These are phyloP conservation scores for Alauda arvensis DNA, from an alignment of 2,797 vertebrate species.

Conservation along the genomic window DNA sequence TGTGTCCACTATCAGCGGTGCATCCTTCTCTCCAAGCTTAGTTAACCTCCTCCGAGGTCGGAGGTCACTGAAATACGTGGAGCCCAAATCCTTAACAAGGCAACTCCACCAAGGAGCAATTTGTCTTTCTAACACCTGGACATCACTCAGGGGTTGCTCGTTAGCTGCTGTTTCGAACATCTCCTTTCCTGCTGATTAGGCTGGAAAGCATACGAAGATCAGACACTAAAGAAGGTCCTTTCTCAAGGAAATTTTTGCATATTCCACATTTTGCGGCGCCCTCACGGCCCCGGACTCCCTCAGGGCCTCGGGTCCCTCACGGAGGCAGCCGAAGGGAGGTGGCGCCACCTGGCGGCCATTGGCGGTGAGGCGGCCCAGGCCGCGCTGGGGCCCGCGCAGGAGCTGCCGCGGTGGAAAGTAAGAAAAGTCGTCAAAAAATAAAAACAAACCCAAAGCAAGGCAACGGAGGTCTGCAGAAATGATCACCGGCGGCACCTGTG, in stretches of 20 bases:
- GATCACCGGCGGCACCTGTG: background rate
- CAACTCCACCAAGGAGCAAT: background rate
- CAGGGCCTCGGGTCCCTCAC: background rate
- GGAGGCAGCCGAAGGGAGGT: background rate
- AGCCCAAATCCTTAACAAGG: background rate
- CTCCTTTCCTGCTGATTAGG: background rate
- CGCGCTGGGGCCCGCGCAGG: background rate
- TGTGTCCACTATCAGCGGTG: background rate
- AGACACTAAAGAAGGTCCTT: background rate
- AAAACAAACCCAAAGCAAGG: background rate
- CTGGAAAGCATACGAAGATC: background rate
- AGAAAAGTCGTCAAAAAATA: background rate
- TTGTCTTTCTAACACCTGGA: background rate
- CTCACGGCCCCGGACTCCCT: too few relatives aligned
- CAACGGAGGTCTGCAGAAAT: fast-evolving
- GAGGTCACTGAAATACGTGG: background rate
- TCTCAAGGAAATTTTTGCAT: background rate
- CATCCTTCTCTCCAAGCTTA: background rate
- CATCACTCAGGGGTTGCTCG: background rate
- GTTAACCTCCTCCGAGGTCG: background rate
- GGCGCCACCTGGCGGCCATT: background rate
- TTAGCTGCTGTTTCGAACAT: background rate
- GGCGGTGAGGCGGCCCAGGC: background rate
- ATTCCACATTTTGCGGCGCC: fast-evolving
- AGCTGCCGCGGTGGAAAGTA: too few relatives aligned